Evolutionary conservation across 1,140 invertebrate species (phyloP), one percentile per base, ranked within the genome.

Genomic region (Aphis gossypii): DNA sequence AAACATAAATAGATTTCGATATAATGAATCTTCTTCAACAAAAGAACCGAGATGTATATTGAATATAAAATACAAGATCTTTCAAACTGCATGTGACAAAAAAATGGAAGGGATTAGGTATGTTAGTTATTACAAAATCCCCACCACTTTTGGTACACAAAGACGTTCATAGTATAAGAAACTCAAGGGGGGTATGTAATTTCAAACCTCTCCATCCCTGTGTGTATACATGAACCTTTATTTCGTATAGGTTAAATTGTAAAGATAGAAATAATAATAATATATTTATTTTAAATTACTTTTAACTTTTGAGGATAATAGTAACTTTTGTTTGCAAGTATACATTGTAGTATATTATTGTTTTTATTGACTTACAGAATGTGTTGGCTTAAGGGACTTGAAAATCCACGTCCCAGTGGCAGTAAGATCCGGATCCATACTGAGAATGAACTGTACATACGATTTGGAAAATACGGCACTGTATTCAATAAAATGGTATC

Each of bases 401-500:
- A 95, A 95, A 94, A 95, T 96, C 94, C 95, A 95, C 92, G 95
- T 96, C 90, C 95, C 95, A 54, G 94, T 95, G 94, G 95, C 95
- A 38, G 95, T 96, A 54, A 95, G 95, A 92, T 95, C 95, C 94
- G 95, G 95, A 94, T 95, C 95, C 11, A 95, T 95, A 25, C 95
- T 96, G 93, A 95, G 95, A 94, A 94, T 96, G 94, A 95, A 95
- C 68, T 94, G 94, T 93, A 94, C 89, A 21, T 94, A 94, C 93
- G 94, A 94, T 93, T 94, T 94, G 51, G 94, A 94, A 95, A 94
- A 95, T 7, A 97, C 97, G 94, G 95, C 96, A 30, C 95, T 98
- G 8, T 98, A 98, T 95, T 97, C 97, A 5, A 97, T 98, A 90
- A 98, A 98, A 95, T 98, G 97, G 97, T 98, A 98, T 95, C 97